Evolutionary conservation across 2,113 vertebrate genomes (phyloP), one percentile per base, ranked within the genome.

Genomic region (Nerophis lumbriciformis): DNA sequence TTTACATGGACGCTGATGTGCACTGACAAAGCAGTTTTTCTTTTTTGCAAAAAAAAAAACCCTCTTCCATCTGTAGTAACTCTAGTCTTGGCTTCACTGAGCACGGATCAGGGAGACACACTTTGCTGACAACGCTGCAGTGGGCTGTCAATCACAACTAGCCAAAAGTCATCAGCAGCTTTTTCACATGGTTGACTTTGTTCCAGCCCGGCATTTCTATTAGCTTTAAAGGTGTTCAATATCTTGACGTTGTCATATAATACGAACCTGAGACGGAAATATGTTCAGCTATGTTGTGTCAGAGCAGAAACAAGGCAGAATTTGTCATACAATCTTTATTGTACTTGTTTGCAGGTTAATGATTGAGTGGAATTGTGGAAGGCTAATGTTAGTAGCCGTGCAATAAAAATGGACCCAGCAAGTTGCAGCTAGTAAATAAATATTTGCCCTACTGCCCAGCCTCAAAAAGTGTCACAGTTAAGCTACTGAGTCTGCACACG

Each of bases 101-200:
- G 19, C 66, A 14, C 68, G 68, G 71, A 72, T 73, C 61, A 70
- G 56, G 67, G 48, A 64, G 73, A 54, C 39, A n/a, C 57, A 69
- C 64, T 56, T 64, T 72, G 71, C 69, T 78, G 77, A 78, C 58
- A 42, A 28, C 37, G 68, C 68, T 60, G 49, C 52, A 16, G 61
- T 38, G 60, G 28, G 14, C 58, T 63, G 67, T 50, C 64, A 48
- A 12, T 82, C 53, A 59, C 4, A 44, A 11, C 48, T 19, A 48
- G 50, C 48, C 48, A 60, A 63, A 57, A 10, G 57, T 61, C 64
- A 67, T 52, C 56, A 66, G 57, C 69, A 49, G 69, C 52, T 69
- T 61, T 28, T 68, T 12, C 66, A 66, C 48, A 63, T 54, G 61
- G 53, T 59, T 61, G 63, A 65, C 42, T 62, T 63, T 52, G n/a